Base-by-base conservation (phyloP, 2,113 vertebrate genomes). In the Engystomops pustulosus region DNA sequence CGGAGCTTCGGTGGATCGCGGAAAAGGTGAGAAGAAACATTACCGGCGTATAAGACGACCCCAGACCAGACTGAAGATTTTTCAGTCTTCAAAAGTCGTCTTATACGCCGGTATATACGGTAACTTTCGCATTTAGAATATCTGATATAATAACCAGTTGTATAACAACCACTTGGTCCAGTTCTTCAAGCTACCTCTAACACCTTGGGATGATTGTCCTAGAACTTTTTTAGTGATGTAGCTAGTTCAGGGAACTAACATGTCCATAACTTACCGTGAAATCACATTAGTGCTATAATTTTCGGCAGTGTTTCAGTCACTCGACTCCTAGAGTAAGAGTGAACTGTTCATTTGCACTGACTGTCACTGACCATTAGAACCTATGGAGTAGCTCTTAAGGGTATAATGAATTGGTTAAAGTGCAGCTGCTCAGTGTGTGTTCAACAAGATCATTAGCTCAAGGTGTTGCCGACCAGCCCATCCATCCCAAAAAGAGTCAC, bases 381-480 rank as follows among this genome's bases (percentile, higher is more conserved):
- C 60, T 36, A 51, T 41, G 23, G 74, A 77, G 72, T 53, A 62
- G 32, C 82, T 78, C 62, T 84, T 84, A 53, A 78, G 60, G 82
- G 76, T 68, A 68, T 77, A 77, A 84, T 53, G 44, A 69, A 84
- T 77, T 75, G 76, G 71, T 83, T 84, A 77, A 78, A 49, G 44
- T 78, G 82, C 62, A 76, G 60, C 72, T 34, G 72, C 82, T 76
- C 72, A 69, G 74, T 78, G 60, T 77, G 82, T 78, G 60, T 69
- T 78, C 60, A 77, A 84, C 82, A 77, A 84, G 82, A 76, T 78
- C 74, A 84, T 84, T 84, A 84, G 82, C 82, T 84, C 58, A 84
- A 84, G 82, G 82, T 84, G 82, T 67, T 84, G 36, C 71, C 30
- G 45, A 76, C 82, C 74, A 78, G 58, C 23, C 72, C 82, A 84